phyloP scores from a whole-genome alignment of 1,140 invertebrate species.

The Papilio polyxenes region DNA sequence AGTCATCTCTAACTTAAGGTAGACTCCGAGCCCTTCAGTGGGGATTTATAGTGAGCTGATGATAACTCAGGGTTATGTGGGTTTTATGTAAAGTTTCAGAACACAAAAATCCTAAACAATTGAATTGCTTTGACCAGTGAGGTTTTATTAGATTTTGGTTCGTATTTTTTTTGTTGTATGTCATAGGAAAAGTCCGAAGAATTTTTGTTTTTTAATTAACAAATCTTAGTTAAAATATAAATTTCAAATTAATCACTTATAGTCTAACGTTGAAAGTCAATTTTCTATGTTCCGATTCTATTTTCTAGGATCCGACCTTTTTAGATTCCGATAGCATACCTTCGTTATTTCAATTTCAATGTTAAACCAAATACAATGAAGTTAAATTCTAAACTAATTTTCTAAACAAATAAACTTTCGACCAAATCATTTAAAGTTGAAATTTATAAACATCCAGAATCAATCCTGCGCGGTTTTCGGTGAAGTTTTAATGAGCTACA shows the following conservation, averaged over 20 bases:
- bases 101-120: background rate
- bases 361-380: background rate
- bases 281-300: no score
- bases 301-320: no score
- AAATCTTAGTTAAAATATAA: no score
- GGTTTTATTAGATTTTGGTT: no score
- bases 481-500: slow-evolving; percentile 16
- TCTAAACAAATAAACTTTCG: slow-evolving; percentile 8
- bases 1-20: no score
- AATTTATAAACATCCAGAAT: slow-evolving; percentile 3
- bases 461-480: background rate
- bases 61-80: background rate
- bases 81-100: background rate
- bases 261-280: no score
- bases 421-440: slow-evolving; percentile 19
- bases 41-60: no score
- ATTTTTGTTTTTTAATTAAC: no score
- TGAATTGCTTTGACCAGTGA: background rate
- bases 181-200: no score
- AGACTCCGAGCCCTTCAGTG: no score
- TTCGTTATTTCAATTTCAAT: slow-evolving; percentile 1
- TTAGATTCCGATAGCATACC: background rate
- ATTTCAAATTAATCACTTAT: no score
- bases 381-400: slow-evolving; percentile 4
- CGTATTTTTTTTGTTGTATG: no score